A percentile compares a stretch with the other conserved stretches of the same genome.
Conservation (phyloP, 2,888 invertebrate genomes). For the Muscina levida region DNA sequence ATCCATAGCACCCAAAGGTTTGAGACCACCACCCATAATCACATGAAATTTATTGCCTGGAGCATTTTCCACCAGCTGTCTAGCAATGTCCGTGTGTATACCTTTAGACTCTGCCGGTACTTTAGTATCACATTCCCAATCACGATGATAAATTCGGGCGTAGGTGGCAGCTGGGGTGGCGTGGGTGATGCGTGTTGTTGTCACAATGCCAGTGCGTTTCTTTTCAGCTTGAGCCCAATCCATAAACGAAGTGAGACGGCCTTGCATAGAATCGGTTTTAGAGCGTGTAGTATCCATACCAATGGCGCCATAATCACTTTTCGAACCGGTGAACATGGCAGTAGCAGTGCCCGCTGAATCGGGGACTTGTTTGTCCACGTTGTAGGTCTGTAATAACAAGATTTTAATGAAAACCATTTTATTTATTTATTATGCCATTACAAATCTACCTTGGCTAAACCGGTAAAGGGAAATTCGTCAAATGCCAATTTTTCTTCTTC, state of each 20-base stretch:
- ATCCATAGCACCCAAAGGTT: conserved; percentile 79
- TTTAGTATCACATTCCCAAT: conserved; percentile 83
- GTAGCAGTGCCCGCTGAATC: conserved; percentile 87
- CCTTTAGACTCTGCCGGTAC: conserved; percentile 77
- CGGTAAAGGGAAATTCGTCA: conserved; percentile 83
- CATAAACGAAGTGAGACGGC: conserved; percentile 80
- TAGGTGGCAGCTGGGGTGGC: conserved; percentile 84
- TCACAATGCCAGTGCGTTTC: conserved; percentile 84
- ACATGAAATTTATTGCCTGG: conserved; percentile 84
- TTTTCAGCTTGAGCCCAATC: conserved; percentile 83
- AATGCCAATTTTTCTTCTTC: conserved; percentile 83
- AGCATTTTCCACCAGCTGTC: conserved; percentile 83
- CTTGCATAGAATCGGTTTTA: conserved; percentile 76
- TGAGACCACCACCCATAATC: conserved; percentile 84
- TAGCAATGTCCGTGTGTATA: conserved; percentile 82
- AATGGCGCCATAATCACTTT: conserved; percentile 82
- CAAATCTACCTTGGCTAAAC: conserved; percentile 82
- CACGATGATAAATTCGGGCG: conserved; percentile 81
- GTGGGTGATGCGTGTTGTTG: conserved; percentile 85
- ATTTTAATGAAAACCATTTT: background rate
- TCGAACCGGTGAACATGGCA: conserved; percentile 84
- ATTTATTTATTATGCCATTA: no score
- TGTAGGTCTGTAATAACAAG: conserved; percentile 83
- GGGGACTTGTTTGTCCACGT: conserved; percentile 85
- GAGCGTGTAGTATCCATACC: conserved; percentile 80